These are phyloP conservation scores for Caenorhabditis virilis DNA, from an alignment of 2,888 invertebrate genomes.

Conservation along the genomic window DNA sequence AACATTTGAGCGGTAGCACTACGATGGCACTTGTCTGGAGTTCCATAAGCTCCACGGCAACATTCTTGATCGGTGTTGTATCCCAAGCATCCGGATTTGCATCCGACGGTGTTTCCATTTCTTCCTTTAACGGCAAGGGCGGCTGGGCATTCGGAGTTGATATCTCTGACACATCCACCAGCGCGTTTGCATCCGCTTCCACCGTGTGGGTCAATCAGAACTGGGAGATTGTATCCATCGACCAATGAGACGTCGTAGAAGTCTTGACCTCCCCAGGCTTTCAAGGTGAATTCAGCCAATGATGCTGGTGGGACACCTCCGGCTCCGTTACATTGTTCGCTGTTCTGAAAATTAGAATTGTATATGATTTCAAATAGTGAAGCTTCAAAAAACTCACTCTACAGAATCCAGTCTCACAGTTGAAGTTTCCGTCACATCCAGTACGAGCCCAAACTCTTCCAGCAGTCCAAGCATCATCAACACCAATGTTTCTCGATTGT, in stretches of 20 bases:
- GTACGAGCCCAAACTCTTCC: constrained; percentile 60
- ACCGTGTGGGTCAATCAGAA: constrained; percentile 43
- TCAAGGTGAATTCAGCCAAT: constrained; percentile 71
- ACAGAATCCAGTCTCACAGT: constrained; percentile 61
- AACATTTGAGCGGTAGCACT: constrained; percentile 65
- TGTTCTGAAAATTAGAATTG: constrained; percentile 20
- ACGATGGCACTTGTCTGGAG: constrained; percentile 70
- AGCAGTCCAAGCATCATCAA: constrained; percentile 54
- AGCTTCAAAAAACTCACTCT: constrained; percentile 24
- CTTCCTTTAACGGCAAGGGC: constrained; percentile 21
- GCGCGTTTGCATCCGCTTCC: constrained; percentile 38
- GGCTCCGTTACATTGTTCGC: constrained; percentile 69
- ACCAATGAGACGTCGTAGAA: constrained; percentile 73
- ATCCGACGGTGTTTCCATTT: constrained; percentile 68
- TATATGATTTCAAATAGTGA: background rate
- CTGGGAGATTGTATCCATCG: constrained; percentile 71
- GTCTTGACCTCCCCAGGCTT: constrained; percentile 68
- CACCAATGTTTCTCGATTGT: constrained; percentile 35
- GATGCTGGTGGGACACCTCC: constrained; percentile 71
- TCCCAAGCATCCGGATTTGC: constrained; percentile 72
- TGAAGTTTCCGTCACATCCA: constrained; percentile 53
- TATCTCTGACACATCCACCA: constrained; percentile 43
- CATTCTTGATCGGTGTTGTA: constrained; percentile 72
- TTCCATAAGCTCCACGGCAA: constrained; percentile 71
- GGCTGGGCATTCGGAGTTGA: constrained; percentile 39